Evolutionary conservation across 92 coral and sea anemone genomes (phyloP).

Genomic region (Montipora capitata): DNA sequence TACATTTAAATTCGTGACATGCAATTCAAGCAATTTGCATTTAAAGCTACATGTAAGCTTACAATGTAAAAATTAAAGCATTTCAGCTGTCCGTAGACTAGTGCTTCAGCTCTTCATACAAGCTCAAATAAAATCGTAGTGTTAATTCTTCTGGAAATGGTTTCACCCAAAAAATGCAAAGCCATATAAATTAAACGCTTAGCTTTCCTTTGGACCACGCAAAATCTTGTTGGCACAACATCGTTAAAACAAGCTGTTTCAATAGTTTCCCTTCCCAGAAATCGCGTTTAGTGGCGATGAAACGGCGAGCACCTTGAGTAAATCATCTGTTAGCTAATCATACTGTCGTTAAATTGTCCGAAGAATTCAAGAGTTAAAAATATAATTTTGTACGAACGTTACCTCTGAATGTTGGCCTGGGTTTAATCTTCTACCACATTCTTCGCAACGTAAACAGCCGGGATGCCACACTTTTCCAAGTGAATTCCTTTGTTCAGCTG

Average conservation of each 20-base stretch:
- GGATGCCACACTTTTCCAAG: constrained; percentile 99
- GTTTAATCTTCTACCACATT: constrained; percentile 96
- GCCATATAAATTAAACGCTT: too few relatives aligned
- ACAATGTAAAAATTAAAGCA: not conserved
- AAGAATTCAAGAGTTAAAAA: not conserved
- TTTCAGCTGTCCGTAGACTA: too few relatives aligned
- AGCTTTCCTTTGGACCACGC: too few relatives aligned
- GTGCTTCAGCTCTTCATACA: too few relatives aligned
- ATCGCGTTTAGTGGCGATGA: not conserved
- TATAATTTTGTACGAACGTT: not conserved
- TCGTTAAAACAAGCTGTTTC: not conserved
- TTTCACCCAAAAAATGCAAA: too few relatives aligned
- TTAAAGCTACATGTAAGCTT: not conserved
- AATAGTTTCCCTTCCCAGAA: not conserved
- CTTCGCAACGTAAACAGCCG: constrained; percentile 94
- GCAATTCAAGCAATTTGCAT: not conserved
- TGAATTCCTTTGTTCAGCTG: constrained; percentile 98
- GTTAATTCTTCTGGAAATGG: too few relatives aligned
- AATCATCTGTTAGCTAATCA: not conserved
- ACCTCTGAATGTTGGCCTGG: constrained; percentile 99
- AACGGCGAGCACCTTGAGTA: not conserved
- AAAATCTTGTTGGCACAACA: not conserved
- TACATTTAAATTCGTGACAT: not conserved
- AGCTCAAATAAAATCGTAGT: too few relatives aligned
- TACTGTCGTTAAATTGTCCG: not conserved